A percentile compares a stretch with the other conserved stretches of the same genome.
These are phyloP conservation scores for Calcarius lapponicus DNA, from an alignment of 2,797 vertebrate species.

Conservation along the genomic window DNA sequence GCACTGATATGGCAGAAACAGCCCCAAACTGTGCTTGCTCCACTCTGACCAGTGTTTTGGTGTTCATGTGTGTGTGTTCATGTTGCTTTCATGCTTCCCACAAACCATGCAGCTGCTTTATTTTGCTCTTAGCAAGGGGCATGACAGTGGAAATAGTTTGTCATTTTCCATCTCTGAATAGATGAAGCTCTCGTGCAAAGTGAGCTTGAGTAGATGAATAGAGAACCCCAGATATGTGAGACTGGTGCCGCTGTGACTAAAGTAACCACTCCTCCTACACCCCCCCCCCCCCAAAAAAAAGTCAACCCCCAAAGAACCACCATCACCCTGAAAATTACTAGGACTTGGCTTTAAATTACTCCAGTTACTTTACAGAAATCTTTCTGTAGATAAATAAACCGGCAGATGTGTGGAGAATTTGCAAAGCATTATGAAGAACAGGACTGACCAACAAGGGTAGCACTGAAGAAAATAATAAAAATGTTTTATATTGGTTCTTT, in stretches of 20 bases:
- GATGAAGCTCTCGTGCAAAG: not conserved
- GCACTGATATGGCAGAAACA: not conserved
- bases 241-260: not conserved
- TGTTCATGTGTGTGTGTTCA: accelerated
- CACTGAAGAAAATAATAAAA: not conserved
- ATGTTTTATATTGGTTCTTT: not conserved
- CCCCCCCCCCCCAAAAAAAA: too few species aligned
- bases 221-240: not conserved
- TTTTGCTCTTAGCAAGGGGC: not conserved
- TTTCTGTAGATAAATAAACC: not conserved
- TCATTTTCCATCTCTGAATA: not conserved
- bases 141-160: not conserved
- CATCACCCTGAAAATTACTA: not conserved
- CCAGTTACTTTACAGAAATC: not conserved
- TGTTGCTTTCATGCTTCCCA: not conserved
- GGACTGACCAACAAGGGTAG: not conserved
- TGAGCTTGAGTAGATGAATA: not conserved
- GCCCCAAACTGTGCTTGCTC: not conserved
- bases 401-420: not conserved
- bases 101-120: not conserved
- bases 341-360: not conserved
- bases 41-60: not conserved
- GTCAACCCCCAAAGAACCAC: accelerated
- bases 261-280: too few species aligned
- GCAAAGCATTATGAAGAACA: not conserved